Conservation (phyloP, 2,113 vertebrate genomes). For the Sitta europaea region DNA sequence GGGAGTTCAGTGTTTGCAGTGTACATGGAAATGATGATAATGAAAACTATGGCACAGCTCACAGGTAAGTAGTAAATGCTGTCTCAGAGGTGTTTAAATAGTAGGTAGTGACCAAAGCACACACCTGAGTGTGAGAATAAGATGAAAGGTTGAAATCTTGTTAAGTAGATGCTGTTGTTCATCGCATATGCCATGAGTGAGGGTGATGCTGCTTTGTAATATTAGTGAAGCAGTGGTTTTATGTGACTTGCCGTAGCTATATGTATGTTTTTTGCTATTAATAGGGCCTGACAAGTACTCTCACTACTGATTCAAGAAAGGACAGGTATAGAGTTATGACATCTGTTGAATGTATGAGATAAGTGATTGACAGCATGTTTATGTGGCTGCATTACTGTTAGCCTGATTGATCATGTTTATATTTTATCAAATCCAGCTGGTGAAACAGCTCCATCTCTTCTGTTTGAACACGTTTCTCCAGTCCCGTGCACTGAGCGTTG, state of each 20-base stretch:
- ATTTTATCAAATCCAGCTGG: conserved; percentile 80
- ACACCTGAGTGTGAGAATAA: neutral
- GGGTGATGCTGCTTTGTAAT: neutral
- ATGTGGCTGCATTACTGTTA: neutral
- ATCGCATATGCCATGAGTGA: rapidly evolving
- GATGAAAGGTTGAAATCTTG: neutral
- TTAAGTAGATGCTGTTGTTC: neutral
- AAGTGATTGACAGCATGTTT: neutral
- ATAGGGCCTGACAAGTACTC: neutral
- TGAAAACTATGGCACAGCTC: neutral
- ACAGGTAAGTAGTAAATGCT: neutral
- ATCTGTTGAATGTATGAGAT: neutral
- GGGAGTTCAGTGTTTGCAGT: neutral
- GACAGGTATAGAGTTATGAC: neutral
- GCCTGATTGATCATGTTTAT: conserved; percentile 22
- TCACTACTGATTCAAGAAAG: neutral
- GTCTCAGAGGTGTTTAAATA: neutral
- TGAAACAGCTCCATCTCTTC: conserved; percentile 95
- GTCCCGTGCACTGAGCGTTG: conserved; percentile 90
- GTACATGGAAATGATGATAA: neutral
- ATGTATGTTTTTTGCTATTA: neutral
- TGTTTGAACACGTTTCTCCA: conserved; percentile 97
- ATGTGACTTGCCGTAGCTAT: neutral
- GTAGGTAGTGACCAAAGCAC: neutral
- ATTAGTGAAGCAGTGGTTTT: neutral